A percentile compares a stretch with the other conserved stretches of the same genome.
Evolutionary conservation across 2,888 invertebrate genomes (phyloP).

Genomic region (Trilocha varians): DNA sequence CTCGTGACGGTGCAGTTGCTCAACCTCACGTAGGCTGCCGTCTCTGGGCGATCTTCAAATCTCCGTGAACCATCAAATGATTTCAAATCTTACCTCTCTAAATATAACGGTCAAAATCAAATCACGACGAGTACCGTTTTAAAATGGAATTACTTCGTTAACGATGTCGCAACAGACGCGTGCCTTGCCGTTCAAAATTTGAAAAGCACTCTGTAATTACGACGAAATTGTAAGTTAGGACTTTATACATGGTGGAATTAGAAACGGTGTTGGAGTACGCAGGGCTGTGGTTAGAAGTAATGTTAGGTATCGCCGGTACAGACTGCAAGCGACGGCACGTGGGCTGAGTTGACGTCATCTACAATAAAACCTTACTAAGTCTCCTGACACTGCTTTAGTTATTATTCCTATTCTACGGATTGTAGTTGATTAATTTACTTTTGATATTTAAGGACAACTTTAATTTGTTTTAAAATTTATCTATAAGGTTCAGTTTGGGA

Average conservation of each 20-base stretch:
- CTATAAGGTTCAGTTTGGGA: too few species aligned
- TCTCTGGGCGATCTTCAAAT: conserved; percentile 37
- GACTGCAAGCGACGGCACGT: conserved; percentile 34
- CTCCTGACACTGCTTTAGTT: too few species aligned
- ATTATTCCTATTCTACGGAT: too few species aligned
- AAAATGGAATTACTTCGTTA: conserved; percentile 33
- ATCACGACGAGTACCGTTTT: conserved; percentile 27
- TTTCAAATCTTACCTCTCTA: conserved; percentile 17
- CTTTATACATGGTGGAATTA: conserved; percentile 20
- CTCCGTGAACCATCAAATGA: conserved; percentile 17
- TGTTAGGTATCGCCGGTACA: conserved; percentile 6
- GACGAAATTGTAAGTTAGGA: conserved; percentile 19
- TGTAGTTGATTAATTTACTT: too few species aligned
- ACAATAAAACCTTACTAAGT: too few species aligned
- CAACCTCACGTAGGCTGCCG: conserved; percentile 55
- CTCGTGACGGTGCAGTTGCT: conserved; percentile 46
- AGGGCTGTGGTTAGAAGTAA: conserved; percentile 6
- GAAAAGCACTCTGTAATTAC: conserved; percentile 7
- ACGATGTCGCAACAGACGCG: conserved; percentile 59
- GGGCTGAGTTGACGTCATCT: conserved; percentile 40
- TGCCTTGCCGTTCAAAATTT: conserved; percentile 27
- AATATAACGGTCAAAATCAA: conserved; percentile 16
- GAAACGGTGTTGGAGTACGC: conserved; percentile 16
- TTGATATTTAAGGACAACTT: too few species aligned
- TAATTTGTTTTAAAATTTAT: too few species aligned